Base-by-base conservation (phyloP, 2,797 vertebrate species). In the Muscicapa striata region DNA sequence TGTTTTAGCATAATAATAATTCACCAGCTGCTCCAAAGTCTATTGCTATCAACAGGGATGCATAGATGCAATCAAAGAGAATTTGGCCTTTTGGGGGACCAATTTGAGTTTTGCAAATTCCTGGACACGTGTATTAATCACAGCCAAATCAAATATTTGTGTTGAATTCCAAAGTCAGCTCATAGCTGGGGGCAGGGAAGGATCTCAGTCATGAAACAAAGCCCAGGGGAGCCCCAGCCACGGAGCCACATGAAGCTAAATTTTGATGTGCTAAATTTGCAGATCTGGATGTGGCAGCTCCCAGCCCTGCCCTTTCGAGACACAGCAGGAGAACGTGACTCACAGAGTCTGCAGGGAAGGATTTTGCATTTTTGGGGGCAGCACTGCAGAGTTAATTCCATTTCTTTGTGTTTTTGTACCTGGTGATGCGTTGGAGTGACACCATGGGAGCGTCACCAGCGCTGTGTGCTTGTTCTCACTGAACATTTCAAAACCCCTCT, bases 401-500 rank as follows among this genome's bases (percentile, higher is more conserved):
- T 79, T 75, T 34, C 13, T 12, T 27, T 61, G 48, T 59, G 57
- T 13, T 36, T 26, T 40, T 52, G 59, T 59, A 46, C 45, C 77
- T 26, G 21, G 38, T 14, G 4, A 13, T 0, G 48, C 10, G 0
- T 10, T 14, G 4, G 9, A 52, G 8, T 26, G 52, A 3, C 61
- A 10, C 14, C 2, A 0, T 4, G 5, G 2, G 40, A 51, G 26
- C n/a, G 1, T 30, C n/a, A 29, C 40, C 62, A 5, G 41, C 0
- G 52, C 66, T 15, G 10, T 0, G 29, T 5, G 41, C 46, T 76
- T 12, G n/a, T 27, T 73, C 45, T 61, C 7, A 0, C 27, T 18
- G 52, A 48, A 30, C 80, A 46, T 22, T 32, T 13, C 1, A 63
- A 55, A 55, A 26, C 57, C 34, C 36, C 74, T 48, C 43, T 5